Base-by-base conservation (phyloP, 2,113 vertebrate genomes). In the Lontra canadensis region DNA sequence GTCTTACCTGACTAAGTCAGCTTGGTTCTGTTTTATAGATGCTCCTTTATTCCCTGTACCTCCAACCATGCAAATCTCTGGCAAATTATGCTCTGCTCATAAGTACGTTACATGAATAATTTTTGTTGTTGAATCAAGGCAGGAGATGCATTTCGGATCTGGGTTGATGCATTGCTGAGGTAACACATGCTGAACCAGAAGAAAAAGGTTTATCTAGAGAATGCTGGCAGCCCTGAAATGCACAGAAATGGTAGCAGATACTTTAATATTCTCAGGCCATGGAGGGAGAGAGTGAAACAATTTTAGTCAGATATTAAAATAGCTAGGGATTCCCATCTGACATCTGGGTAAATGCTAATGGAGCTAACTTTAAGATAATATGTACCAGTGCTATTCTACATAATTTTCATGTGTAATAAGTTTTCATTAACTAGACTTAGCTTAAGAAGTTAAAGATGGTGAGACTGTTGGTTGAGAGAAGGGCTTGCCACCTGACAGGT, bases 221-320 rank as follows among this genome's bases (percentile, higher is more conserved):
- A 49, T 20, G 20, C 15, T 21, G 44, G 29, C 7, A 29, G 4
- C 31, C 25, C 18, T 47, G 52, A 9, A 7, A 31, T 42, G 23
- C 0, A 0, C 17, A 20, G 44, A 52, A 47, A 11, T 26, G 8
- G 23, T 13, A 25, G 80, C 29, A n/a, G 44, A n/a, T 15, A 0
- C 18, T 47, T 65, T 42, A 34, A 39, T 1, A 26, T 67, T 49
- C 23, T 18, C 6, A 55, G 71, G 9, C 20, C 3, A 0, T 23
- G 6, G 31, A 12, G 4, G 23, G 34, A 7, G 6, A 87, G 39
- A 18, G 1, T 26, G 74, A 61, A 36, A n/a, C 9, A 5, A 13
- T 76, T 94, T 52, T 63, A 79, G 84, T 2, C 39, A 69, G 31
- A 69, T 78, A 31, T 57, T 61, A 36, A 63, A 83, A 91, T n/a